These are phyloP conservation scores for Platycheirus albimanus DNA, from an alignment of 2,888 invertebrate species.

Conservation along the genomic window DNA sequence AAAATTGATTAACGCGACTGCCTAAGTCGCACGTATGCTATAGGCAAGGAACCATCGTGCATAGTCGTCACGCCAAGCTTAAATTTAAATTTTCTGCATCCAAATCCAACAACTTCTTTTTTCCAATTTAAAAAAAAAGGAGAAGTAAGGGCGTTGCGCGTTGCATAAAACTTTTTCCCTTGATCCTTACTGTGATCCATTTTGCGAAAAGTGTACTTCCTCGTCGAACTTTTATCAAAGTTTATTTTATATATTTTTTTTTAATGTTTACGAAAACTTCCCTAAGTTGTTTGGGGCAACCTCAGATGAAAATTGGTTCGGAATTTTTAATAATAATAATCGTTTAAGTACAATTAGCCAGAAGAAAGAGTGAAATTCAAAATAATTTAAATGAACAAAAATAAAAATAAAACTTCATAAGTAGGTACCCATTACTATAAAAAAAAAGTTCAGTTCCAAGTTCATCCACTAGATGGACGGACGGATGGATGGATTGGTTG, in stretches of 20 bases:
- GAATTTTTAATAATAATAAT: conserved; percentile 56
- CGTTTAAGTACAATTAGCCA: conserved; percentile 59
- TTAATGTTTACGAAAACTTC: neutral
- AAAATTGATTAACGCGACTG: no score
- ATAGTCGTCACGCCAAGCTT: no score
- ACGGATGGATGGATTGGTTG: neutral
- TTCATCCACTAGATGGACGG: conserved; percentile 15
- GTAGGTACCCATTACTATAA: neutral
- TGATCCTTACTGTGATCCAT: neutral
- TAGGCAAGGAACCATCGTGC: no score
- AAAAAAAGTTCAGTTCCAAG: conserved; percentile 35
- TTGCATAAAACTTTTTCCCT: no score
- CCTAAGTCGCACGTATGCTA: no score
- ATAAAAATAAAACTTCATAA: conserved; percentile 1
- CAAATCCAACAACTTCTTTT: no score
- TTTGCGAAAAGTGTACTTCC: neutral
- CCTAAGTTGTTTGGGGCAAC: neutral
- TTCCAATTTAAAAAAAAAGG: no score
- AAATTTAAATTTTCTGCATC: no score
- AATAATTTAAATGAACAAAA: neutral
- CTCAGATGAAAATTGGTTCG: conserved; percentile 16
- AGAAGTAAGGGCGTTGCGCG: no score
- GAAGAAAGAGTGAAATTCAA: conserved; percentile 12
- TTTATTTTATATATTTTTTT: neutral
- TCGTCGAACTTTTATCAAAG: conserved; percentile 2